phyloP scores from a whole-genome alignment of 2,113 vertebrate species.

The Rostratula benghalensis region DNA sequence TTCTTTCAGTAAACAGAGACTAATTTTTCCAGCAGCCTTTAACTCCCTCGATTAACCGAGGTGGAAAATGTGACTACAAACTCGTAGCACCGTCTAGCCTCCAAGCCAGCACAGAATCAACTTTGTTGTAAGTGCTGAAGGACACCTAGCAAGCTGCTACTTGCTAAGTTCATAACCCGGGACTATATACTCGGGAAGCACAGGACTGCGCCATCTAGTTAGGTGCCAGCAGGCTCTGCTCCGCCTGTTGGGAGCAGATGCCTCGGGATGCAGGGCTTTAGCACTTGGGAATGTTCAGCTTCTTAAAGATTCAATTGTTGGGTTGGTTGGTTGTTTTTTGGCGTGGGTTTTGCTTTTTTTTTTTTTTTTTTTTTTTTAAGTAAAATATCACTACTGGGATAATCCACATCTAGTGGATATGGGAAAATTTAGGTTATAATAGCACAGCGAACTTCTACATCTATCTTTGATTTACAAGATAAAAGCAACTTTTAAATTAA shows the following conservation, averaged over 20 bases:
- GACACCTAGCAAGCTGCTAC: constrained; percentile 75
- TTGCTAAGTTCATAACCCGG: constrained; percentile 56
- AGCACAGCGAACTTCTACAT: constrained; percentile 73
- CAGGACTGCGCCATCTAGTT: constrained; percentile 75
- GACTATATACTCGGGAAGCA: not conserved
- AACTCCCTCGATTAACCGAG: constrained; percentile 69
- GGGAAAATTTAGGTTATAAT: constrained; percentile 85
- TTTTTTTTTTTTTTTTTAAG: constrained; percentile 37
- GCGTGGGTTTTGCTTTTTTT: not conserved
- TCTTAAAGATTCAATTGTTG: constrained; percentile 65
- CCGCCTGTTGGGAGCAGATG: constrained; percentile 47
- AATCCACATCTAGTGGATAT: constrained; percentile 80
- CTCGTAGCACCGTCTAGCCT: constrained; percentile 71
- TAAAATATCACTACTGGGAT: constrained; percentile 77
- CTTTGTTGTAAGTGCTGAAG: constrained; percentile 71
- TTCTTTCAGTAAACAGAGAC: constrained; percentile 69
- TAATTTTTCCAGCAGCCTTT: constrained; percentile 78
- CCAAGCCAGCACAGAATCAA: constrained; percentile 72
- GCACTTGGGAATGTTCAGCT: constrained; percentile 64
- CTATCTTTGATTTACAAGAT: constrained; percentile 85
- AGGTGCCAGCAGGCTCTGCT: constrained; percentile 35
- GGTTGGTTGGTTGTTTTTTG: not conserved
- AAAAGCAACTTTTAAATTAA: constrained; percentile 87
- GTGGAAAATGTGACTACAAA: constrained; percentile 78
- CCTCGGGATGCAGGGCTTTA: constrained; percentile 58